Evolutionary conservation across 1,140 invertebrate species (phyloP).

Genomic region (Musca domestica): DNA sequence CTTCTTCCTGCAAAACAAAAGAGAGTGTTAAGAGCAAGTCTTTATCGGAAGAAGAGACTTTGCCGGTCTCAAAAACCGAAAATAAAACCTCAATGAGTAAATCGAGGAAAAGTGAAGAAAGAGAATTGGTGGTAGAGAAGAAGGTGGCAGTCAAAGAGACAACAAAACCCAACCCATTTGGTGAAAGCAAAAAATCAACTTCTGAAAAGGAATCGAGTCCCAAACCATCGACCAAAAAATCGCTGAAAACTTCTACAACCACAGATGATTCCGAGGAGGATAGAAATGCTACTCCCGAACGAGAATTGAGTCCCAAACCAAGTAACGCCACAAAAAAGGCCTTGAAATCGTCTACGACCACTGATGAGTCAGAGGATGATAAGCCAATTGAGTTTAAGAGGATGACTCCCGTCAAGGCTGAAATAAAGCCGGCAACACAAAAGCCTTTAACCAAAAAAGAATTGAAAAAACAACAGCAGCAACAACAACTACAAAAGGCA

Average conservation of each 20-base stretch:
- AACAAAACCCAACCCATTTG: slow-evolving; percentile 12
- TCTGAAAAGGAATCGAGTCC: too few species aligned
- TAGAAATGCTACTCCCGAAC: neutral
- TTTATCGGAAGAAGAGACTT: too few species aligned
- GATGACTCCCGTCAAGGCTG: slow-evolving; percentile 23
- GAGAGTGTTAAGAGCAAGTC: too few species aligned
- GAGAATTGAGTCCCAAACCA: too few species aligned
- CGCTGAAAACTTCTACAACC: neutral
- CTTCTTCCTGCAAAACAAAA: too few species aligned
- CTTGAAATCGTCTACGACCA: neutral
- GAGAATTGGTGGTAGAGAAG: too few species aligned
- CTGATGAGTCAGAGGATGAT: slow-evolving; percentile 31
- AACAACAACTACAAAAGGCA: neutral
- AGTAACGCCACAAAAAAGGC: neutral
- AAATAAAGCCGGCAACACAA: slow-evolving; percentile 27
- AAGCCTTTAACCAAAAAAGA: slow-evolving; percentile 26
- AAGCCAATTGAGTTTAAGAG: slow-evolving; percentile 24
- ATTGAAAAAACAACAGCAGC: neutral
- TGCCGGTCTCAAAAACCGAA: too few species aligned
- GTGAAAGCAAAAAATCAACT: slow-evolving; percentile 27
- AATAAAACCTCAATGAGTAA: too few species aligned
- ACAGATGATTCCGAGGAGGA: slow-evolving; percentile 30
- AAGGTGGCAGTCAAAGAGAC: neutral
- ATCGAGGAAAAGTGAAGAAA: too few species aligned
- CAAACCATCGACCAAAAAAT: neutral